These are phyloP conservation scores for Mesoclemmys tuberculata DNA, from an alignment of 2,113 vertebrate genomes.

Conservation along the genomic window DNA sequence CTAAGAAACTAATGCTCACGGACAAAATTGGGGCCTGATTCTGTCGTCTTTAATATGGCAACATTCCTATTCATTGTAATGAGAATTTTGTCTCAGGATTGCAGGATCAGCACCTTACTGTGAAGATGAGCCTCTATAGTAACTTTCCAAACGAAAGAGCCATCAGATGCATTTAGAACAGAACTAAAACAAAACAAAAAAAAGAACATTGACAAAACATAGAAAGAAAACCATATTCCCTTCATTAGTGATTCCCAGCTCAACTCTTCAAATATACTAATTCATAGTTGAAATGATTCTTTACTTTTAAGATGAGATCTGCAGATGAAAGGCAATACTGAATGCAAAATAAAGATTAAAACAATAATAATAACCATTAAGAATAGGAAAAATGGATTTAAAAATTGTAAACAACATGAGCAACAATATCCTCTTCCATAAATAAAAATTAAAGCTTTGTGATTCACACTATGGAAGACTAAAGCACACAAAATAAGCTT, in stretches of 20 bases:
- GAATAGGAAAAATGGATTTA: slow-evolving; percentile 29
- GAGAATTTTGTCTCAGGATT: neutral
- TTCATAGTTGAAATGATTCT: slow-evolving; percentile 11
- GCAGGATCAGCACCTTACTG: neutral
- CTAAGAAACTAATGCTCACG: neutral
- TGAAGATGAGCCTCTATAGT: neutral
- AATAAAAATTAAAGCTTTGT: slow-evolving; percentile 33
- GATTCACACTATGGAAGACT: slow-evolving; percentile 23
- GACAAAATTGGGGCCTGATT: neutral
- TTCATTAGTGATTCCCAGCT: neutral
- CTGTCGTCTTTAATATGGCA: neutral
- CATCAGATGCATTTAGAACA: neutral
- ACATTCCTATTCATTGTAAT: neutral
- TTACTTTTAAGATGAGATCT: slow-evolving; percentile 17
- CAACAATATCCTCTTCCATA: slow-evolving; percentile 39
- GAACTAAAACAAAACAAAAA: neutral
- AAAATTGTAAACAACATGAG: slow-evolving; percentile 50
- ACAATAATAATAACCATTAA: neutral
- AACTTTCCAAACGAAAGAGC: neutral
- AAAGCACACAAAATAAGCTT: slow-evolving; percentile 42
- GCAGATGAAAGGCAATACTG: slow-evolving; percentile 16
- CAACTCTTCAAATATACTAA: slow-evolving; percentile 1
- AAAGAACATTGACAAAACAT: neutral
- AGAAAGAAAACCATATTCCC: neutral
- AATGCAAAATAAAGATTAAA: neutral